Percentiles rank a stretch among this genome's conserved stretches.
Conservation (phyloP, 2,797 vertebrate genomes). For the Mycteria americana region DNA sequence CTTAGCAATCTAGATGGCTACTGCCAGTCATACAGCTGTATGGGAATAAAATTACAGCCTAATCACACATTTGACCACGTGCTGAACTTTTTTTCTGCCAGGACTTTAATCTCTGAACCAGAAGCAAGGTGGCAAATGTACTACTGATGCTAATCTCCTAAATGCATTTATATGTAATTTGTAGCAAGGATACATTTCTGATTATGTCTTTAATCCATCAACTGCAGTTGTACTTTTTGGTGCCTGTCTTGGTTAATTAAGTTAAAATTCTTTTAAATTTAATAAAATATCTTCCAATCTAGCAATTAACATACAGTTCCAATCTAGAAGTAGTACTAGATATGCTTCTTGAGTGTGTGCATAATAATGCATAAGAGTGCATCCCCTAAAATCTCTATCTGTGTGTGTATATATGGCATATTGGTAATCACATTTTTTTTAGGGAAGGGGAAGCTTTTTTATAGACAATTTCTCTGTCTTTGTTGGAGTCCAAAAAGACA, state of each 20-base stretch:
- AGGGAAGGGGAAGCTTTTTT: neutral
- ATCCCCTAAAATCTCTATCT: neutral
- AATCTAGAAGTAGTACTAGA: neutral
- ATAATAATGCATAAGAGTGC: neutral
- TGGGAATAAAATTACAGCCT: neutral
- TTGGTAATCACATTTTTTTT: neutral
- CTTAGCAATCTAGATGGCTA: neutral
- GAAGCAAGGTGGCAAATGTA: neutral
- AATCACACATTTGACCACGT: neutral
- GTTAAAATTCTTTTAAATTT: neutral
- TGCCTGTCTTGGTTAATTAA: neutral
- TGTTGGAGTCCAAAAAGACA: neutral
- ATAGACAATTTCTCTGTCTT: neutral
- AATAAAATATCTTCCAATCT: neutral
- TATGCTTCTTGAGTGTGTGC: neutral
- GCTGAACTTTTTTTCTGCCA: neutral
- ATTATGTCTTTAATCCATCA: neutral
- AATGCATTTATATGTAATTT: neutral
- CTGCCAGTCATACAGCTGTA: neutral
- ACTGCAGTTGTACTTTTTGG: neutral
- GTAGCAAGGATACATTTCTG: neutral
- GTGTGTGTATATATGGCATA: neutral
- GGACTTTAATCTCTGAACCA: neutral
- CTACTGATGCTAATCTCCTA: neutral
- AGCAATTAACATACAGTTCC: neutral